These are phyloP conservation scores for Epistrophe eligans DNA, from an alignment of 2,888 invertebrate genomes.

Conservation along the genomic window DNA sequence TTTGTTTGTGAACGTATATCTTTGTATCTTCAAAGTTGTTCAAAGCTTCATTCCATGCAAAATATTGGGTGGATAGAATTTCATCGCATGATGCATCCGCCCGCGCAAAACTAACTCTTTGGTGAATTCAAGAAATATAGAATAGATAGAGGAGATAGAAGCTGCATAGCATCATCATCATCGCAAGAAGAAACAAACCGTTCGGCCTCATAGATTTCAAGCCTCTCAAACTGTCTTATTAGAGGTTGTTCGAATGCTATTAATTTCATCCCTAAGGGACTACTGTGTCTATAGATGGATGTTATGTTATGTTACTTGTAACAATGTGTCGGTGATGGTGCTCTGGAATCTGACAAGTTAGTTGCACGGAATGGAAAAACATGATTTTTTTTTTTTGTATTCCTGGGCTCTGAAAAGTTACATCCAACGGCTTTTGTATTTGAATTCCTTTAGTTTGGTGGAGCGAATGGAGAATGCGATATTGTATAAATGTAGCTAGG, in stretches of 20 bases:
- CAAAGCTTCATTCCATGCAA: constrained; percentile 56
- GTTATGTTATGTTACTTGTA: constrained; percentile 31
- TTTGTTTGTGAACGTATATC: constrained; percentile 43
- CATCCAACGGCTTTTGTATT: constrained; percentile 44
- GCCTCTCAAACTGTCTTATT: constrained; percentile 76
- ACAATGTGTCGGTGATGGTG: constrained; percentile 66
- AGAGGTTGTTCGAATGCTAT: constrained; percentile 76
- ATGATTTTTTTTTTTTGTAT: neutral
- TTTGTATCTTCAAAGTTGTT: constrained; percentile 55
- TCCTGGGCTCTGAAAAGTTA: neutral
- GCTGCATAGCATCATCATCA: constrained; percentile 27
- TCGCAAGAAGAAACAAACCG: constrained; percentile 43
- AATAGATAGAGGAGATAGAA: constrained; percentile 19
- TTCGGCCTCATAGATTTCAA: constrained; percentile 71
- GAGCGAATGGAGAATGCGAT: constrained; percentile 56
- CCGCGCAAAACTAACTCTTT: constrained; percentile 51
- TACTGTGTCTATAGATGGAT: constrained; percentile 58
- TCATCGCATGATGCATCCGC: constrained; percentile 64
- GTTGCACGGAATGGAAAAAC: constrained; percentile 65
- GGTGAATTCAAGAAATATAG: neutral
- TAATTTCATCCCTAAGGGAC: constrained; percentile 76
- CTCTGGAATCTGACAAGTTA: constrained; percentile 76
- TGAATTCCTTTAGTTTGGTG: constrained; percentile 62
- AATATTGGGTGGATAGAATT: constrained; percentile 70
- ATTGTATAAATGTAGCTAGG: neutral